Evolutionary conservation across 2,113 vertebrate species (phyloP), one percentile per base, ranked within the genome.

Genomic region (Rhinolophus sinicus): DNA sequence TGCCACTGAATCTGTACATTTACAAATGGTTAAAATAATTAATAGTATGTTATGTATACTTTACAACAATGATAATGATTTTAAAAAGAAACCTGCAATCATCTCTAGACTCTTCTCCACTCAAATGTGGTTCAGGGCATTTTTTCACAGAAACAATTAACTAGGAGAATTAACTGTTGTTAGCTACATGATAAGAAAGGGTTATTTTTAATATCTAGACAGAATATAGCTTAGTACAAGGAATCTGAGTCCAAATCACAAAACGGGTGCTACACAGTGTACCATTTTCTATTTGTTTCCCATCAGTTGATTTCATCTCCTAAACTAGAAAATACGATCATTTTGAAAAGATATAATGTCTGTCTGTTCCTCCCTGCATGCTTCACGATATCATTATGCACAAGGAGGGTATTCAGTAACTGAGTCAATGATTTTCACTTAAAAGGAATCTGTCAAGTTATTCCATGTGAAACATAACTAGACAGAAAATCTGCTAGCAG

Each of bases 401-500:
- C 21, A 60, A 67, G 76, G 40, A 90, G 35, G 30, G 65, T 67
- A 94, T 47, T 92, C 73, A 65, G 65, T 75, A 52, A 93, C 19
- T 92, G 70, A 72, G 38, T 67, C 80, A 94, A 64, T 96, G 26
- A 88, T 64, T 93, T 30, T 88, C 91, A 88, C 50, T 62, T 88
- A 87, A 94, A 96, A 88, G 26, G 16, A 56, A 78, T 86, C 90
- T 96, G 75, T 94, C 84, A 90, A 94, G 72, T 22, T 82, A 64
- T 50, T 95, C 70, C n/a, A 90, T 72, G 21, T 62, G 44, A 88
- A 95, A 62, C 5, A 22, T 18, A 96, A 85, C n/a, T 56, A 84
- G 58, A 90, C n/a, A 92, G 56, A 89, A 93, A 90, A 81, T 77
- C 54, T 88, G 86, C 67, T 35, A 87, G 60, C 38, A 73, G 62